phyloP scores from a whole-genome alignment of 2,888 invertebrate species.

The Nineta flava region DNA sequence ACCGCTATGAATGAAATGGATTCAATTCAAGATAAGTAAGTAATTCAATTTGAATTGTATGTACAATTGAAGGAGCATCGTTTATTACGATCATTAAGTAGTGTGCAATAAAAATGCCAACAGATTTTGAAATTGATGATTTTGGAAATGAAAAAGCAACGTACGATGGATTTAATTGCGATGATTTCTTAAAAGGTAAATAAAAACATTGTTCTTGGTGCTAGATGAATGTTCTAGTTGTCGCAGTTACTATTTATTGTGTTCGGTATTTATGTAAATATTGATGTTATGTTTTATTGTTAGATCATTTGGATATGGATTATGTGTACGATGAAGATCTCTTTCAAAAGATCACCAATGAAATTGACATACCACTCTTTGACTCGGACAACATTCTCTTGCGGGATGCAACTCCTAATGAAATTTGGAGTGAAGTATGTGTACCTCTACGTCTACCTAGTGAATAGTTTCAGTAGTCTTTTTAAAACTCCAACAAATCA shows the following conservation, averaged over 20 bases:
- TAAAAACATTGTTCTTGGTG: neutral
- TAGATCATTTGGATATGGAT: conserved; percentile 13
- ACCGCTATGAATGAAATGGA: no score
- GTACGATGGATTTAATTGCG: neutral
- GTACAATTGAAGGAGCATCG: no score
- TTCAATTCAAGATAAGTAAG: no score
- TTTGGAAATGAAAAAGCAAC: neutral
- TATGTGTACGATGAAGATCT: conserved; percentile 25
- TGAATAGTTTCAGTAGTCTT: no score
- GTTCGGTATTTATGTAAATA: no score
- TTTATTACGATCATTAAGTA: no score
- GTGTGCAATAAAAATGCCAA: neutral
- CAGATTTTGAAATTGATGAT: conserved; percentile 1
- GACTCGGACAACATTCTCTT: conserved; percentile 20
- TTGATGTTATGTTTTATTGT: no score
- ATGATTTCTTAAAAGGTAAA: neutral
- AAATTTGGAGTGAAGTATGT: conserved; percentile 22
- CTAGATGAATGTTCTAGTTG: no score
- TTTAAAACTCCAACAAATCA: no score
- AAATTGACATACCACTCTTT: conserved; percentile 25
- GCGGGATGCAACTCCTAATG: conserved; percentile 23
- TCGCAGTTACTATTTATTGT: no score
- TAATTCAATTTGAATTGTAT: no score
- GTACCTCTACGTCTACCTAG: no score
- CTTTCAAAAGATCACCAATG: conserved; percentile 23